These are phyloP conservation scores for Resseliella maxima DNA, from an alignment of 2,888 invertebrate species.

Conservation along the genomic window DNA sequence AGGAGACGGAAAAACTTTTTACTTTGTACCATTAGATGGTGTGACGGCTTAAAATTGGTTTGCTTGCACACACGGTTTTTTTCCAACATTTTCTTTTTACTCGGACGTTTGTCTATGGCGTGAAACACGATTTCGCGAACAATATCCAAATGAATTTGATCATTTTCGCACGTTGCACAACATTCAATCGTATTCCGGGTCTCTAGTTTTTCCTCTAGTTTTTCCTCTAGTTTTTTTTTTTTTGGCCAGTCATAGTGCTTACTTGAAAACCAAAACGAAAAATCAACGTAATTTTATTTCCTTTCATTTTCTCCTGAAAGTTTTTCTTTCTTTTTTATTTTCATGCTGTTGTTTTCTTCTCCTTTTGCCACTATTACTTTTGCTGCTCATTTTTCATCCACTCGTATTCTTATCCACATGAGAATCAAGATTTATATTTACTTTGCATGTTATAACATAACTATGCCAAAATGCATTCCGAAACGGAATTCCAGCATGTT, in stretches of 20 bases:
- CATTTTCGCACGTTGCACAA: slow-evolving; percentile 26
- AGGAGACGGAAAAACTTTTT: background rate
- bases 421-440: slow-evolving; percentile 51
- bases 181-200: slow-evolving; percentile 30
- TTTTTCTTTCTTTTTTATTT: background rate
- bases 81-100: background rate
- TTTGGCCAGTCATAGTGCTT: background rate
- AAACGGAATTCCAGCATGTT: slow-evolving; percentile 1
- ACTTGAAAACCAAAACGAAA: background rate
- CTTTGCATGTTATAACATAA: slow-evolving; percentile 19
- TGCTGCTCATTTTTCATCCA: slow-evolving; percentile 50
- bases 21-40: background rate
- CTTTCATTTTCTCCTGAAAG: background rate
- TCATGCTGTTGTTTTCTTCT: background rate
- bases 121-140: background rate
- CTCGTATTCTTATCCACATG: slow-evolving; percentile 32
- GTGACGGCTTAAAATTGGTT: background rate
- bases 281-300: slow-evolving; percentile 40
- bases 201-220: background rate
- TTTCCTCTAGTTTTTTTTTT: slow-evolving; percentile 10
- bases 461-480: background rate
- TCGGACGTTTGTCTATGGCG: background rate
- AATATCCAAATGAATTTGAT: background rate
- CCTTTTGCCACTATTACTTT: slow-evolving; percentile 6
- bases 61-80: background rate